A percentile compares a stretch with the other conserved stretches of the same genome.
These are phyloP conservation scores for Chelmon rostratus DNA, from an alignment of 2,797 vertebrate species.

Conservation along the genomic window DNA sequence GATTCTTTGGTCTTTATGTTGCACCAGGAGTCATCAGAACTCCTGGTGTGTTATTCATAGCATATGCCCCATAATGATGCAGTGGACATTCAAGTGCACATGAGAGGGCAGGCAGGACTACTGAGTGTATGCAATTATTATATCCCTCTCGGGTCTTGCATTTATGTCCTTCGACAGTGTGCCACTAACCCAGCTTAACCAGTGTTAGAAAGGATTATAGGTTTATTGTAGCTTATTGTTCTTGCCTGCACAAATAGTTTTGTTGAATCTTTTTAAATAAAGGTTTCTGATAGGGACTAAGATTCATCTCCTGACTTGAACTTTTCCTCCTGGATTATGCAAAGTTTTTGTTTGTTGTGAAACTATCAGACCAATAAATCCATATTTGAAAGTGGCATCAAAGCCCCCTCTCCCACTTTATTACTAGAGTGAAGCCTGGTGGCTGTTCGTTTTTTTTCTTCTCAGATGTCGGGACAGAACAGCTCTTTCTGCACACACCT, in stretches of 20 bases:
- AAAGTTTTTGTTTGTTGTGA: too few relatives aligned
- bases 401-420: neutral
- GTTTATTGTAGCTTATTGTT: neutral
- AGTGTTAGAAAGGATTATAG: neutral
- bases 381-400: neutral
- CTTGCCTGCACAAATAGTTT: neutral
- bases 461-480: neutral
- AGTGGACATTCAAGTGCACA: conserved; percentile 1
- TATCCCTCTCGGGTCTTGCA: neutral
- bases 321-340: neutral
- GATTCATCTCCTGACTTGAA: neutral
- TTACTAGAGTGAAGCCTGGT: neutral
- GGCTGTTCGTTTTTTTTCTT: neutral
- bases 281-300: neutral
- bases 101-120: neutral
- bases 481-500: neutral
- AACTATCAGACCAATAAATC: neutral
- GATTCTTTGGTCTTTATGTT: neutral
- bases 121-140: conserved; percentile 20
- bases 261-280: neutral
- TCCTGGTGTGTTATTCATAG: neutral
- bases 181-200: neutral
- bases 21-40: neutral
- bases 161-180: neutral
- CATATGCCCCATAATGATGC: neutral